Percentiles rank a stretch among this genome's conserved stretches.
Evolutionary conservation across 2,797 vertebrate genomes (phyloP).

Genomic region (Uromys caudimaculatus): DNA sequence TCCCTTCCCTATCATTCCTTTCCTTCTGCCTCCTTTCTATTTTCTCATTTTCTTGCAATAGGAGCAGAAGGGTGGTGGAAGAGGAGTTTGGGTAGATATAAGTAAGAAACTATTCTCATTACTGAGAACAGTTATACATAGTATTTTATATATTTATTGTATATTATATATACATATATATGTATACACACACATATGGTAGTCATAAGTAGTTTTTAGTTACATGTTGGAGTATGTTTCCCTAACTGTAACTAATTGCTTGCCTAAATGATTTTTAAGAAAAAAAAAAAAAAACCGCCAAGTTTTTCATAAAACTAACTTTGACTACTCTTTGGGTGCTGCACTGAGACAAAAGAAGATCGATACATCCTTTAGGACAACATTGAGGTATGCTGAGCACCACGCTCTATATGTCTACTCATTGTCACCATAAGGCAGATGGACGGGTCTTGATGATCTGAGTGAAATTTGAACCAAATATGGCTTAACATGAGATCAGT

Average conservation of each 20-base stretch:
- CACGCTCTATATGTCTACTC: not conserved
- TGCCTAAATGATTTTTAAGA: conserved; percentile 35
- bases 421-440: not conserved
- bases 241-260: conserved; percentile 45
- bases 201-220: not conserved
- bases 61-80: not conserved
- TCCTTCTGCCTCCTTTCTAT: not conserved
- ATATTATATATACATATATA: no score
- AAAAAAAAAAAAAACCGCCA: conserved; percentile 10
- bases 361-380: not conserved
- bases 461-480: conserved; percentile 17
- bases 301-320: conserved; percentile 36
- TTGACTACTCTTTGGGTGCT: not conserved
- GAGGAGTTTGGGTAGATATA: not conserved
- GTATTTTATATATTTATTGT: no score
- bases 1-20: not conserved
- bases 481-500: not conserved
- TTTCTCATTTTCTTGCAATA: conserved; percentile 2
- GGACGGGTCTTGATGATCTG: not conserved
- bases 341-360: not conserved
- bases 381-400: not conserved
- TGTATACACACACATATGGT: not conserved
- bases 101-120: not conserved
- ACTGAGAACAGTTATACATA: not conserved
- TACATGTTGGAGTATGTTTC: conserved; percentile 19